Evolutionary conservation across 2,888 invertebrate genomes (phyloP), one percentile per base, ranked within the genome.

Genomic region (Drosophila anomalata): DNA sequence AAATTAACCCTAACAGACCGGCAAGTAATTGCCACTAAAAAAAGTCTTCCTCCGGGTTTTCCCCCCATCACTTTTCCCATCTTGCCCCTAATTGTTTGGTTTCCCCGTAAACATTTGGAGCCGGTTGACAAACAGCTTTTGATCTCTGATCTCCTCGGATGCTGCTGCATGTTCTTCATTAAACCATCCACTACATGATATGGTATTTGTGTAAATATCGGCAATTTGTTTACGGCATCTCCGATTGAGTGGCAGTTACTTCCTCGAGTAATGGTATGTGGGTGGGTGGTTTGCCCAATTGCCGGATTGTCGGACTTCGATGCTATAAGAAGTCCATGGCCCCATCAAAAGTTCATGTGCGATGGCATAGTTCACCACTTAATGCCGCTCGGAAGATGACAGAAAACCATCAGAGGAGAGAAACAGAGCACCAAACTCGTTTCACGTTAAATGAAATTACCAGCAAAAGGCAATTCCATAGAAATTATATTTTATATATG

Each of bases 361-460:
- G 52, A 39, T 62, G 67, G 54, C 52, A 44, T 56, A 70, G 70
- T 84, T 84, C 76, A 81, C 50, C 52, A 50, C 60, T 68, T 72
- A 69, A 58, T 84, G 85, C 68, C 79, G 81, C 80, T 63, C 74
- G 73, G 73, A 54, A 44, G 52, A 44, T 17, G 36, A 47, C 36
- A 48, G 46, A 39, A 26, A 24, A 20, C 52, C 39, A 51, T 54
- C 57, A 24, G 36, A 46, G 44, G 60, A 14, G 9, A 60, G 61
- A 47, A 59, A 14, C 60, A 29, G 47, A 59, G 61, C 39, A 60
- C 47, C 29, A 76, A 81, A 83, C 82, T 85, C 65, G 87, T 83
- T 87, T 78, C 87, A 70, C 71, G 75, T 81, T 83, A 87, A 83
- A 83, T 75, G 70, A 83, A 83, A 83, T 83, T 83, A 87, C 85